Evolutionary conservation across 1,140 invertebrate genomes (phyloP), one percentile per base, ranked within the genome.

Genomic region (Temnothorax nylanderi): DNA sequence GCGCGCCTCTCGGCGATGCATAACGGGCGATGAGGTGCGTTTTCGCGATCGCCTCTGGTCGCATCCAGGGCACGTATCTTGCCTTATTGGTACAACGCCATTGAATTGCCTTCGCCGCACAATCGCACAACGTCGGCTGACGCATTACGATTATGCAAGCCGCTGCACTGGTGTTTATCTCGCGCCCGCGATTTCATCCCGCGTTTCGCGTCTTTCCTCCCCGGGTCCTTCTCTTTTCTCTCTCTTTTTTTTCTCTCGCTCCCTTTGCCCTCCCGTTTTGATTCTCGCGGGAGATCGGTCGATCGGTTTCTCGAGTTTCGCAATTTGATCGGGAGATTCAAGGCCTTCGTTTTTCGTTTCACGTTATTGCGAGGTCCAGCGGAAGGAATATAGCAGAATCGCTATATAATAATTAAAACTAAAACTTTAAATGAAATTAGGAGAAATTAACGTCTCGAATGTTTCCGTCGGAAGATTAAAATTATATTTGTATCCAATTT

Each of bases 41-140:
- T 81, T 86, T 86, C 58, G 51, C 85, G 47, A 71, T 64, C 32
- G 69, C 49, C 54, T 54, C 37, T 56, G n/a, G 44, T 69, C 64
- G 84, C 86, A 92, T 93, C 87, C 90, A 91, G 94, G 89, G 91
- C 92, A 94, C 85, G 90, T 92, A 92, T 93, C 90, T 93, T 90
- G 77, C 94, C 93, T 94, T 94, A 93, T 94, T 93, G 91, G 93
- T 90, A 76, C 88, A 74, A 84, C 41, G 32, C 41, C 6, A 80
- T 89, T 86, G 49, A 41, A 81, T 81, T 60, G 62, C 64, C 84
- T 87, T 81, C 71, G 54, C 64, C 65, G 87, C 54, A 78, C 67
- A 71, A 87, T 77, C 65, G 72, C 67, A 64, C 64, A 16, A 26
- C 21, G 21, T 86, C 81, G 69, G 69, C 58, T 94, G 93, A 94